Evolutionary conservation across 2,113 vertebrate genomes (phyloP).

Genomic region (Tenrec ecaudatus): DNA sequence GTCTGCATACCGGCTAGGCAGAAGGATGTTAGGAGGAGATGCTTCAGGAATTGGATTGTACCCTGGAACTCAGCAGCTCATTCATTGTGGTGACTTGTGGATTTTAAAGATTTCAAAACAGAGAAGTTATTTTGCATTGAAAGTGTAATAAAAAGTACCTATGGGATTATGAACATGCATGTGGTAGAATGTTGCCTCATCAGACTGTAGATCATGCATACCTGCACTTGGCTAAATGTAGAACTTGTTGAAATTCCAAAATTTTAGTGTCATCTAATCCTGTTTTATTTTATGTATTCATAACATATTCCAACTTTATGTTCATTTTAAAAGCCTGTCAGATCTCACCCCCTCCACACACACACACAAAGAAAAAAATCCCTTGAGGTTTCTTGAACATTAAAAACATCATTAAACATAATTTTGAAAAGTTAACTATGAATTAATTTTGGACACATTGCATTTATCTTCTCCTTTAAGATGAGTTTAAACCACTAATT

Average conservation of each 20-base stretch:
- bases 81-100: too few species aligned
- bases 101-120: too few species aligned
- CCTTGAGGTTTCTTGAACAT: conserved; percentile 23
- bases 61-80: too few species aligned
- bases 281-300: conserved; percentile 1
- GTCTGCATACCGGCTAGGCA: too few species aligned
- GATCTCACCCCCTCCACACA: background rate
- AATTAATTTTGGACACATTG: conserved; percentile 45
- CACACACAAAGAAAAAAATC: background rate
- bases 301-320: conserved; percentile 18
- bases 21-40: too few species aligned
- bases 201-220: too few species aligned
- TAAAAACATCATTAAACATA: conserved; percentile 39
- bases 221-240: background rate
- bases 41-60: too few species aligned
- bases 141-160: too few species aligned
- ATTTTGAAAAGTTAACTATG: conserved; percentile 57
- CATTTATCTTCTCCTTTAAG: conserved; percentile 9
- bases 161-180: too few species aligned
- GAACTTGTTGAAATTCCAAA: conserved; percentile 11
- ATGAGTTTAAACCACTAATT: conserved; percentile 27
- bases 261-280: conserved; percentile 10
- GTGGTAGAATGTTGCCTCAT: too few species aligned
- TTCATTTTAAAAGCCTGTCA: background rate
- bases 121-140: too few species aligned